These are phyloP conservation scores for Drosophila neoperkinsi DNA, from an alignment of 2,888 invertebrate species.

Conservation along the genomic window DNA sequence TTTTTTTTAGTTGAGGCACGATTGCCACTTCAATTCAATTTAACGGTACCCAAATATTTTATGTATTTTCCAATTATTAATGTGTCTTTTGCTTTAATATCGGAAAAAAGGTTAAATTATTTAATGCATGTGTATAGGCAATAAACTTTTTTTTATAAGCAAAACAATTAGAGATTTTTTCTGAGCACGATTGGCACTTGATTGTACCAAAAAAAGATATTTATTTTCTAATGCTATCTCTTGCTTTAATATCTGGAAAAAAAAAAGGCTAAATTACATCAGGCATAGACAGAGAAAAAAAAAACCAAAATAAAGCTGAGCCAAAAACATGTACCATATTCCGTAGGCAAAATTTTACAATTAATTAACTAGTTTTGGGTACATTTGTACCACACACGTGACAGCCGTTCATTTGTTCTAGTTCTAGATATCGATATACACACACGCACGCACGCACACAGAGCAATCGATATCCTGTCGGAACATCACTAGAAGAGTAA, in stretches of 20 bases:
- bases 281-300: neutral
- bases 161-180: neutral
- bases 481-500: conserved; percentile 24
- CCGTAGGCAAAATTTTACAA: neutral
- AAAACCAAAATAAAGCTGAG: neutral
- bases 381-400: neutral
- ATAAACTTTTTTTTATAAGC: neutral
- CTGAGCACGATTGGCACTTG: neutral
- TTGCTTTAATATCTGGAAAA: neutral
- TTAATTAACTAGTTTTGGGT: neutral
- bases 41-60: neutral
- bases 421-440: conserved; percentile 1
- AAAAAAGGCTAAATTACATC: neutral
- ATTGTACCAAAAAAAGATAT: neutral
- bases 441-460: neutral
- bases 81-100: neutral
- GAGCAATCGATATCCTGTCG: conserved; percentile 20
- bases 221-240: neutral
- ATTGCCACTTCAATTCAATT: neutral
- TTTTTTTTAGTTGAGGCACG: neutral
- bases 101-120: neutral
- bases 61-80: neutral
- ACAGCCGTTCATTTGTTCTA: neutral
- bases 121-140: neutral
- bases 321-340: neutral